These are phyloP conservation scores for Adela reaumurella DNA, from an alignment of 2,888 invertebrate species.

Conservation along the genomic window DNA sequence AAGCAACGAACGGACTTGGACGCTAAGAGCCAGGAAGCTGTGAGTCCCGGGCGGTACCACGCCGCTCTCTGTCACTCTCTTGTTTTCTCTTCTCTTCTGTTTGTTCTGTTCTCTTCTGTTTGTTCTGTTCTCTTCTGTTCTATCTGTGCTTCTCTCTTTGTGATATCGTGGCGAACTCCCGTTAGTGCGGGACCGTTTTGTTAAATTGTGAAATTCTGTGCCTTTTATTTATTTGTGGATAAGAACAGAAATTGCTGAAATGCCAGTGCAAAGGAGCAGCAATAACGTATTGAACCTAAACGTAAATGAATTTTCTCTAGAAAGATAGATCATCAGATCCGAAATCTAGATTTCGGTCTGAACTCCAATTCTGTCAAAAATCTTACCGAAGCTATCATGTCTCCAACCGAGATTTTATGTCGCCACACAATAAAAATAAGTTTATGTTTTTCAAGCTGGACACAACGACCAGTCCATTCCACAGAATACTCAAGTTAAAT, in stretches of 20 bases:
- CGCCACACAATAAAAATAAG: too few species aligned
- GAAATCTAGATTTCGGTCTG: too few species aligned
- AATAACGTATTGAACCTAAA: too few species aligned
- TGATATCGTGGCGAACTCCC: constrained; percentile 7
- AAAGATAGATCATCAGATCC: too few species aligned
- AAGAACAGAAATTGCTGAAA: too few species aligned
- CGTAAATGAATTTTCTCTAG: constrained; percentile 16
- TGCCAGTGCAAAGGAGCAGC: too few species aligned
- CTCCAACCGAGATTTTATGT: too few species aligned
- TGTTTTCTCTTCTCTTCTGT: constrained; percentile 1
- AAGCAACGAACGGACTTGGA: constrained; percentile 66
- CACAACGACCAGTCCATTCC: too few species aligned
- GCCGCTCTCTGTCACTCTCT: constrained; percentile 12
- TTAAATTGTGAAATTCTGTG: neutral
- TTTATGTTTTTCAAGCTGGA: too few species aligned
- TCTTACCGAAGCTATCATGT: too few species aligned
- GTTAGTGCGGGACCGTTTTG: neutral
- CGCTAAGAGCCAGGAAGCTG: constrained; percentile 61
- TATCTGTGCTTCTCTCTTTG: constrained; percentile 6
- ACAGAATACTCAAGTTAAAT: too few species aligned
- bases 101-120: neutral
- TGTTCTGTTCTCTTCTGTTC: constrained; percentile 7
- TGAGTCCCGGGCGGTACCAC: constrained; percentile 48
- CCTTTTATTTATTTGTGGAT: constrained; percentile 9
- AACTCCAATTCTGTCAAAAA: too few species aligned